Base-by-base conservation (phyloP, 30 jellyfish, hydroid and myxozoan genomes). In the Phacellophora camtschatica region DNA sequence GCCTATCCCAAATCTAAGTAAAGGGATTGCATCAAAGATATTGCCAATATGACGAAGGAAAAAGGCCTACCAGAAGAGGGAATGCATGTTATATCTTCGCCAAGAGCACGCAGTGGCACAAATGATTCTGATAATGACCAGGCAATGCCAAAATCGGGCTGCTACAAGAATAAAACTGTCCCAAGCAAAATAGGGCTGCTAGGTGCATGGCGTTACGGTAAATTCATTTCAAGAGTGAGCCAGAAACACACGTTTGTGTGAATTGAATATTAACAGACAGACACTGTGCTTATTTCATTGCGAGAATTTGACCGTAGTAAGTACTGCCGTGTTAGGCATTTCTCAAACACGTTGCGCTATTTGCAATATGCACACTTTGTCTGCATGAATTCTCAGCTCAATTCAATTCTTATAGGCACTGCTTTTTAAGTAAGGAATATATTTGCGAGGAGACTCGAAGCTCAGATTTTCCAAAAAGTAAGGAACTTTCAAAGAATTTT, bases 161-260 rank as follows among this genome's bases (percentile, higher is more conserved):
- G n/a, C n/a, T 19, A 24, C 50, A 71, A 48, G 18, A 48, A 32
- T 42, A 49, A 0, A 43, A 28, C 45, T 2, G 51, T 71, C 29
- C 49, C 34, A 25, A 29, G 82, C 13, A 78, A 27, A 16, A 48
- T 78, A 6, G 72, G 74, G 18, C 64, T 54, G 22, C 82, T 78
- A 6, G 90, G 90, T 20, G 90, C 82, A 13, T 78, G 90, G 90
- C 57, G 77, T 11, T 78, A 78, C 20, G 90, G 90, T 7, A 78
- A 78, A 53, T 78, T 30, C 36, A 65, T 78, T 23, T 58, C 78
- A 24, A 59, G 87, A 24, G 62, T 34, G 36, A 24, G 45, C 41
- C 84, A 71, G 27, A 71, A 71, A 71, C 84, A 45, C 5, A 16
- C 62, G 2, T 65, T 10, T 18, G 39, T 65, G 13, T 65, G 22